phyloP scores from a whole-genome alignment of 2,888 invertebrate species.

The Drosophila leonis region DNA sequence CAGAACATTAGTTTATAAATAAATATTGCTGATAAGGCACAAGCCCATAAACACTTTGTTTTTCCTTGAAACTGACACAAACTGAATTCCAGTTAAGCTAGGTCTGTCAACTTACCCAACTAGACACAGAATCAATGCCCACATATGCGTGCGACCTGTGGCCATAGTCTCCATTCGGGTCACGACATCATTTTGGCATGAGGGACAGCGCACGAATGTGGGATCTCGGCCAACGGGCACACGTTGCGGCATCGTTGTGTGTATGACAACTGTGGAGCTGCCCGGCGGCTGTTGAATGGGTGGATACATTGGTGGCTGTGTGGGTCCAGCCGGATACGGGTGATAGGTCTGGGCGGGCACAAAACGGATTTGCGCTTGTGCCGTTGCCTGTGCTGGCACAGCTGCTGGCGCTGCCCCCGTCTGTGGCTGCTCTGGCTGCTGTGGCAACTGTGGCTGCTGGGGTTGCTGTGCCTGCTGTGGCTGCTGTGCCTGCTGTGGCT shows the following conservation, averaged over 20 bases:
- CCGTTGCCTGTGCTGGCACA: not conserved
- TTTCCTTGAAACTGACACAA: constrained; percentile 1
- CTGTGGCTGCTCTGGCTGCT: constrained; percentile 22
- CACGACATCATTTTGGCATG: constrained; percentile 44
- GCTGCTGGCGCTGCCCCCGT: not conserved
- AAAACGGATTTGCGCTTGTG: constrained; percentile 1
- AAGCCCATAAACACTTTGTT: not conserved
- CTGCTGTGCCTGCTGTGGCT: too few species aligned
- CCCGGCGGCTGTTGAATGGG: constrained; percentile 21
- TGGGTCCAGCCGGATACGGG: constrained; percentile 40
- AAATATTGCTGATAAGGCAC: not conserved
- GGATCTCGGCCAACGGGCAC: constrained; percentile 46
- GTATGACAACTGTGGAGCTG: constrained; percentile 24
- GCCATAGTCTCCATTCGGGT: constrained; percentile 22
- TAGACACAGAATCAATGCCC: constrained; percentile 29
- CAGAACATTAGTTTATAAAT: not conserved
- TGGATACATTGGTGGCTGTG: constrained; percentile 49
- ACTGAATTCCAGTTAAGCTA: constrained; percentile 1
- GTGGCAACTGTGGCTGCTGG: not conserved
- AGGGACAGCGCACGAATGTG: constrained; percentile 42
- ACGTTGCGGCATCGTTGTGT: constrained; percentile 11
- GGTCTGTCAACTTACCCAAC: constrained; percentile 34
- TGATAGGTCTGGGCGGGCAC: constrained; percentile 40
- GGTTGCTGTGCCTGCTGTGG: not conserved
- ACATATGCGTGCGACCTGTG: constrained; percentile 24